A percentile compares a stretch with the other conserved stretches of the same genome.
These are phyloP conservation scores for Cathartes aura DNA, from an alignment of 2,113 vertebrate species.

Conservation along the genomic window DNA sequence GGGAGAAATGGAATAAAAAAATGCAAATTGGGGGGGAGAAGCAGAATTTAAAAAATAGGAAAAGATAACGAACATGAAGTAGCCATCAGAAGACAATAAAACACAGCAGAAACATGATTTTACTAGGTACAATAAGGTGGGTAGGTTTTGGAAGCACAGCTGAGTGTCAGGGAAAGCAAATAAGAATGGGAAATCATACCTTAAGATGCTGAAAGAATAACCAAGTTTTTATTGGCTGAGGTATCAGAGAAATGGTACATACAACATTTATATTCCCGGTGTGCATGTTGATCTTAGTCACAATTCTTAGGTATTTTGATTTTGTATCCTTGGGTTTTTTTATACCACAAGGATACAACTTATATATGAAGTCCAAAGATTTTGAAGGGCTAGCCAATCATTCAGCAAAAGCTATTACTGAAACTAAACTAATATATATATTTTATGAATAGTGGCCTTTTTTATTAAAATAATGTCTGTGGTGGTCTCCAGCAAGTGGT, in stretches of 20 bases:
- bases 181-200: background rate
- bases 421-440: background rate
- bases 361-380: background rate
- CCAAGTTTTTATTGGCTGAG: background rate
- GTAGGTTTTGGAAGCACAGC: background rate
- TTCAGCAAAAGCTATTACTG: background rate
- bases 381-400: background rate
- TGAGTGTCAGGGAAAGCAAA: background rate
- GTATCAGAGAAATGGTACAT: background rate
- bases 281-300: background rate
- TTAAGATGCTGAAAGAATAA: background rate
- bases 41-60: background rate
- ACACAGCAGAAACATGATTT: background rate
- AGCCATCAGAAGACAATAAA: background rate
- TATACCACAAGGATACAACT: background rate
- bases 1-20: background rate
- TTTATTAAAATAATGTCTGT: background rate
- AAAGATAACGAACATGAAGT: background rate
- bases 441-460: background rate
- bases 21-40: rapidly evolving
- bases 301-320: background rate
- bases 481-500: background rate
- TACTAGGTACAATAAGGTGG: background rate
- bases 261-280: background rate
- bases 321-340: background rate